Evolutionary conservation across 2,888 invertebrate species (phyloP), one percentile per base, ranked within the genome.

Genomic region (Caenorhabditis becei): DNA sequence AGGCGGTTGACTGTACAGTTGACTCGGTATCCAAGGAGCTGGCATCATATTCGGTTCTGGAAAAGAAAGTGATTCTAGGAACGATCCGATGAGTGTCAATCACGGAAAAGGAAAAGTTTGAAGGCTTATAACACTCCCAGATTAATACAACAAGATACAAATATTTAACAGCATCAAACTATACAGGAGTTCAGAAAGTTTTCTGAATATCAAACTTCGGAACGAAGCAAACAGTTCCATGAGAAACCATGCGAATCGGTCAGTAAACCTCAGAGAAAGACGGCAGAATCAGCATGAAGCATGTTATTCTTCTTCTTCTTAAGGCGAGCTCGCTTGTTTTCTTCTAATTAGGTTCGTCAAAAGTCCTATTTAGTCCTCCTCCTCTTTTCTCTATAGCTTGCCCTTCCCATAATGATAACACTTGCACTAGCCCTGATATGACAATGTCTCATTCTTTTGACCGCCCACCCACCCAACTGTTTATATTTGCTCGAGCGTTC

Each of bases 401-500:
- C 4, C 20, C 8, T 35, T 10, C 51, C 23, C 32, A 18, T 20
- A 28, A 26, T 47, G 67, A 58, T 58, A 67, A 49, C 37, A 41
- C 37, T 54, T 54, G 53, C 54, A 41, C 35, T 44, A 3, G 24
- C 44, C 16, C 10, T 16, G n/a, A n/a, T 23, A 37, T 37, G 20
- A 59, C 7, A 63, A 32, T 58, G 59, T 58, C 58, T 58, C 69
- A 49, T 49, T 51, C 32, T 18, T 32, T 35, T 70, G 61, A 61
- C 61, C 70, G 61, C 61, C 70, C 53, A 32, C 67, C 32, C 32
- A 32, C 41, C 53, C 35, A 37, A 61, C n/a, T 61, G 69, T 59
- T 58, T 51, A 53, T 70, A 61, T 70, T 70, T 70, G 61, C 61
- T 51, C 61, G 61, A 35, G 56, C 47, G 62, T 53, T 62, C 72